phyloP scores from a whole-genome alignment of 2,113 vertebrate species.

The Gracilinanus agilis region DNA sequence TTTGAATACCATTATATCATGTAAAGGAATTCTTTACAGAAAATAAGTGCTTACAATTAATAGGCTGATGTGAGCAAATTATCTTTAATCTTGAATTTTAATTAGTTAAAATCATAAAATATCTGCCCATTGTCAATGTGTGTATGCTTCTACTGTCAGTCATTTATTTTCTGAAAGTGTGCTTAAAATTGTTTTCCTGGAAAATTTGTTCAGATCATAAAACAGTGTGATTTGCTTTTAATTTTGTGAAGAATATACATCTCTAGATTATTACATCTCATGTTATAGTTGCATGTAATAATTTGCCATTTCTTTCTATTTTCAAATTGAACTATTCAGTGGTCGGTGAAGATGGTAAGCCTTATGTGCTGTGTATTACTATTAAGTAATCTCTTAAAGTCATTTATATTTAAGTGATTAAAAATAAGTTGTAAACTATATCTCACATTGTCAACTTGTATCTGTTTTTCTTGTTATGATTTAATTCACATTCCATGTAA shows the following conservation, averaged over 20 bases:
- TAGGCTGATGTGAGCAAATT: slow-evolving; percentile 13
- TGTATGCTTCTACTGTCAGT: slow-evolving; percentile 63
- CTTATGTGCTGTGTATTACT: slow-evolving; percentile 86
- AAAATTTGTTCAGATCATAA: slow-evolving; percentile 74
- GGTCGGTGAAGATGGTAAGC: slow-evolving; percentile 97
- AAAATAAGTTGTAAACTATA: slow-evolving; percentile 77
- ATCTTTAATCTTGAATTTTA: slow-evolving; percentile 62
- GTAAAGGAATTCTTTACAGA: slow-evolving; percentile 46
- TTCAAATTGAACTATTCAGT: slow-evolving; percentile 92
- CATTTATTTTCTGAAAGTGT: slow-evolving; percentile 71
- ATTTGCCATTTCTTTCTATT: slow-evolving; percentile 91
- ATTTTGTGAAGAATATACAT: slow-evolving; percentile 59
- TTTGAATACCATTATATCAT: background rate
- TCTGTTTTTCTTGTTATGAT: slow-evolving; percentile 73
- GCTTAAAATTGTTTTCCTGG: slow-evolving; percentile 68
- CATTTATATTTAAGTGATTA: slow-evolving; percentile 81
- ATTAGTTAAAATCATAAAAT: slow-evolving; percentile 73
- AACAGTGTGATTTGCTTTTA: slow-evolving; percentile 70
- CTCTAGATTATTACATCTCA: slow-evolving; percentile 73
- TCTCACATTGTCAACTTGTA: slow-evolving; percentile 76
- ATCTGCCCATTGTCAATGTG: slow-evolving; percentile 74
- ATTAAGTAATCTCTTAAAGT: slow-evolving; percentile 82
- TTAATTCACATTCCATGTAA: slow-evolving; percentile 80
- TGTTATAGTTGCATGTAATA: slow-evolving; percentile 85
- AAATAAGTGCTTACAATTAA: slow-evolving; percentile 34